Evolutionary conservation across 2,888 invertebrate species (phyloP), one percentile per base, ranked within the genome.

Genomic region (Sphinx pinastri): DNA sequence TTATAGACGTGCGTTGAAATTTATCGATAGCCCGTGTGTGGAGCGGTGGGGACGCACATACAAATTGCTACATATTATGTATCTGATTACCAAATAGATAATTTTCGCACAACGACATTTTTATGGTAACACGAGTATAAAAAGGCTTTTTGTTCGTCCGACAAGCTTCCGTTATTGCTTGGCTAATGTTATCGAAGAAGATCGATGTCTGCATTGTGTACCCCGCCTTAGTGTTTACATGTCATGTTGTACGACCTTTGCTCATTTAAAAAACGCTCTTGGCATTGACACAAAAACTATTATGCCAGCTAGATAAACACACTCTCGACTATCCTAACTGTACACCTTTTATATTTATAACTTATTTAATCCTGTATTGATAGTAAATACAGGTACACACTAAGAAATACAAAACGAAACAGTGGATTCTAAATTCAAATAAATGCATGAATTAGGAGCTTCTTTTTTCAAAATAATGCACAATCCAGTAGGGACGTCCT

Each of bases 1-100:
- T 87, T 87, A 88, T 91, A 91, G 89, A 91, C 92, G 89, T 91
- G 88, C 88, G 84, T 91, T 84, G 90, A 88, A 90, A 93, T 92
- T 92, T 93, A 93, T 93, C 82, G 92, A 88, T 84, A 87, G 81
- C 77, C 80, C 78, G 84, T 81, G 82, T 87, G 84, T 89, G 87
- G 87, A 86, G 87, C 80, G 84, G 84, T 87, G 86, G 87, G 91
- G 87, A 83, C 76, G 80, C 84, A 84, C 85, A 84, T 84, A 84
- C 83, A 81, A 84, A 85, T 82, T 78, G 75, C 75, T 67, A 68
- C 54, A 69, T 58, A 69, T 72, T 63, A 63, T 68, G 51, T 55
- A 59, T 59, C 57, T 54, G 57, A 70, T 52, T 70, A 67, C 70
- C 58, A 70, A 70, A 70, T 68, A 58, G 69, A 71, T 71, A 68